Base-by-base conservation (phyloP, 2,113 vertebrate species). In the Megatriorchis doriae region DNA sequence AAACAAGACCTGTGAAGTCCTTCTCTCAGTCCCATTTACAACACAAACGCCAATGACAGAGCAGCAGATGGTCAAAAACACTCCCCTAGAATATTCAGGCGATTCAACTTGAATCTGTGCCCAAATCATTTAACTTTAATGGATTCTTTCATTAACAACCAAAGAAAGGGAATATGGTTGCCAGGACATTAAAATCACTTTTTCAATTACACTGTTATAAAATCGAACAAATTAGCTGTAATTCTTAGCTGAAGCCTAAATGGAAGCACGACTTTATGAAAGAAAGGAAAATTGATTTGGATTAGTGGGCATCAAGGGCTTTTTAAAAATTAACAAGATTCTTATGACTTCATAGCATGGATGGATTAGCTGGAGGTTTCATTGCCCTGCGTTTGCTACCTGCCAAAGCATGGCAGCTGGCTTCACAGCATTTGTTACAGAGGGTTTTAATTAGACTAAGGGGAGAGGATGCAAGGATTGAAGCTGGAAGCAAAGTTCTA, bases 101-200 rank as follows among this genome's bases (percentile, higher is more conserved):
- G 56, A 96, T 96, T 96, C 92, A 84, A 93, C 89, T 97, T 97
- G 96, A 96, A 97, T 93, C 62, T 23, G 81, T 97, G 97, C 95
- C 97, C 96, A 96, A 96, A 96, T 94, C 94, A 97, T 97, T 97
- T 97, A 96, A 97, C 96, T 97, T 97, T 97, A 96, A 97, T 97
- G 93, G 96, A 94, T 97, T 97, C 97, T 96, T 97, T 96, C 97
- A 97, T 97, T 97, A 97, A 97, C 92, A 97, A 96, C 92, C 96
- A 94, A 97, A 96, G 92, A 97, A 97, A 97, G 88, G 93, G 96
- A 96, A 97, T 95, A 94, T 94, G 92, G 94, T 95, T 97, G 97
- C 97, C 96, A 97, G 94, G 93, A 94, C 94, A 95, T 97, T 97
- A 96, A 97, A 96, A 97, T 96, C 95, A 96, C 95, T 96, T 94